Conservation (phyloP, 2,113 vertebrate genomes). For the Capreolus pygargus region DNA sequence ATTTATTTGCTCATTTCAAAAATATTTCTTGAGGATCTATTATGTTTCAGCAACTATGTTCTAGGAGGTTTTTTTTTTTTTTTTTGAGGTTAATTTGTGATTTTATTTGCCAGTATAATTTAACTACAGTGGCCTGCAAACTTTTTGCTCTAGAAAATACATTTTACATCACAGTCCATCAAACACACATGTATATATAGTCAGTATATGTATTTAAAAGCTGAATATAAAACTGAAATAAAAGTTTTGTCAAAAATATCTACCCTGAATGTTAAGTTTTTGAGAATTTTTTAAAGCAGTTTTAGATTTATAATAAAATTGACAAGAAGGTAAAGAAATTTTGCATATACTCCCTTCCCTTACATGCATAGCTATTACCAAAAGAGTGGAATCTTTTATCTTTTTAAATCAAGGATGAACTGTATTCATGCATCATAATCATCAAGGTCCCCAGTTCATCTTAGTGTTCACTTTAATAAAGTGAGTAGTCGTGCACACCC, state of each 20-base stretch:
- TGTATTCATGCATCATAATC: neutral
- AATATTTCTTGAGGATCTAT: neutral
- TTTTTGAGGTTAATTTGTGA: neutral
- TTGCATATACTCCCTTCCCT: neutral
- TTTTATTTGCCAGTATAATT: neutral
- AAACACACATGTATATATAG: neutral
- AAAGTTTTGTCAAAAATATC: neutral
- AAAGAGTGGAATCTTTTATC: neutral
- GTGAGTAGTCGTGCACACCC: neutral
- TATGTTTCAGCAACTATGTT: neutral
- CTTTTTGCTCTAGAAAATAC: neutral
- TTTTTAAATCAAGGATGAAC: neutral
- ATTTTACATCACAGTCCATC: neutral
- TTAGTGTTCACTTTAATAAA: neutral
- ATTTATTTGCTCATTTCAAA: neutral
- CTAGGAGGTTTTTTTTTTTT: neutral
- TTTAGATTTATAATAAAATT: neutral
- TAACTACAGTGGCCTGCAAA: neutral
- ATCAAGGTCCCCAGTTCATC: neutral
- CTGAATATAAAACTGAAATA: neutral
- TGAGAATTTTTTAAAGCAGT: neutral
- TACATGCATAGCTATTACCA: neutral
- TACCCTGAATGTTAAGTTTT: neutral
- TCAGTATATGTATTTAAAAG: neutral
- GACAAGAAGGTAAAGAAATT: neutral